Percentiles rank a stretch among this genome's conserved stretches.
phyloP scores from a whole-genome alignment of 2,797 vertebrate genomes.

The Helarctos malayanus region DNA sequence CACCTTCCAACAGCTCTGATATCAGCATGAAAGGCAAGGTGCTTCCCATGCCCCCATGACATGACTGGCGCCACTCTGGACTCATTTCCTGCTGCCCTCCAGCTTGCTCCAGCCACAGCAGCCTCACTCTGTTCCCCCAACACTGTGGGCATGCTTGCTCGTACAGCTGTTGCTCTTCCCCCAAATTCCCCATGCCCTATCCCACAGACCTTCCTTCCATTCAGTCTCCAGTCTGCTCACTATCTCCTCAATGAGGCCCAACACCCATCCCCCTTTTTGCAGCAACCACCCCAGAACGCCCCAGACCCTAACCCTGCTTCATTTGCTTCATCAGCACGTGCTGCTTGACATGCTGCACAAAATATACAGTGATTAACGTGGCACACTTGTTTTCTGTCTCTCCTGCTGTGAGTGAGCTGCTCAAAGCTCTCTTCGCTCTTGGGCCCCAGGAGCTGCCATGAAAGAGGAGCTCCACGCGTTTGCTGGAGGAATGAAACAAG shows the following conservation, averaged over 20 bases:
- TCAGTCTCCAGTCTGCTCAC: not conserved
- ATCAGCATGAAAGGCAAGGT: not conserved
- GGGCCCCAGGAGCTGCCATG: not conserved
- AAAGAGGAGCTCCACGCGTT: not conserved
- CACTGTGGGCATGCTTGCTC: not conserved
- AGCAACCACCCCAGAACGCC: not conserved
- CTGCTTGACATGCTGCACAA: not conserved
- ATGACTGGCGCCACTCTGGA: not conserved
- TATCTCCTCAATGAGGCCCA: not conserved
- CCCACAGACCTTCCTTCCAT: not conserved
- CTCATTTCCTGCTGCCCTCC: not conserved
- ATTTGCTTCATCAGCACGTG: not conserved
- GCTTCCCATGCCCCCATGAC: not conserved
- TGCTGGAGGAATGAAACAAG: not conserved
- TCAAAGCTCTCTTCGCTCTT: not conserved
- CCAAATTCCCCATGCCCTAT: not conserved
- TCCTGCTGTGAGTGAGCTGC: not conserved
- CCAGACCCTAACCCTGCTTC: not conserved
- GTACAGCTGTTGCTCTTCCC: not conserved
- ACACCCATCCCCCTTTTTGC: not conserved
- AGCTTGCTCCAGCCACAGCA: not conserved
- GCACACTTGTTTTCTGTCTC: not conserved
- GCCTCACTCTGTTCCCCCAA: not conserved
- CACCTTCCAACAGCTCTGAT: too few species aligned
- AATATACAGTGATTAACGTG: rapidly evolving